These are phyloP conservation scores for Prionailurus viverrinus DNA, from an alignment of 2,113 vertebrate species.

Conservation along the genomic window DNA sequence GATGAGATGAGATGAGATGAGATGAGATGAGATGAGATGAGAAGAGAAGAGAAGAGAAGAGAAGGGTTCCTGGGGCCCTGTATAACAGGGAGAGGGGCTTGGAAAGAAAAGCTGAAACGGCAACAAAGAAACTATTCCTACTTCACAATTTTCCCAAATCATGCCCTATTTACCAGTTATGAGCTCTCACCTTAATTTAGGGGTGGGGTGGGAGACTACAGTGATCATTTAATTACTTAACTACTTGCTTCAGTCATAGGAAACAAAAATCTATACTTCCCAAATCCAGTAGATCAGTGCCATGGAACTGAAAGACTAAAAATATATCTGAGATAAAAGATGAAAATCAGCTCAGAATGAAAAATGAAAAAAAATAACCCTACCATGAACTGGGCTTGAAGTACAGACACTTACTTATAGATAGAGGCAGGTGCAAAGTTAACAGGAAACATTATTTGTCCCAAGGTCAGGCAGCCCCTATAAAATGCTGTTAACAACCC, in stretches of 20 bases:
- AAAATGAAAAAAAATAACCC: not conserved
- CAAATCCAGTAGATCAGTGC: slow-evolving; percentile 6
- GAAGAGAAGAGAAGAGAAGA: not conserved
- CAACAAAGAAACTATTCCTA: not conserved
- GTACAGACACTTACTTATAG: not conserved
- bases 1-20: too few species aligned
- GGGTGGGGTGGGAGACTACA: not conserved
- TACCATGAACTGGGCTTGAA: not conserved
- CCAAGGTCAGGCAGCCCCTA: not conserved
- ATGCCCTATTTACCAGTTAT: not conserved
- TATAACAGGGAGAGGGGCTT: not conserved
- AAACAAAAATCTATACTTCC: not conserved
- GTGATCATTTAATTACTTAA: not conserved
- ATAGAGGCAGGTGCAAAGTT: not conserved
- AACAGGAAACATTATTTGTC: not conserved
- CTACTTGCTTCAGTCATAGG: not conserved
- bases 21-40: too few species aligned
- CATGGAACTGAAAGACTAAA: not conserved
- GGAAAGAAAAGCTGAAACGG: not conserved
- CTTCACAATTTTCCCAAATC: not conserved
- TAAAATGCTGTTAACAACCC: not conserved
- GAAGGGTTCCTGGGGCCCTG: not conserved
- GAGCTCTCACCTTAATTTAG: not conserved
- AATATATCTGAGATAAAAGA: not conserved
- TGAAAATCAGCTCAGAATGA: not conserved